Conservation (phyloP, 2,113 vertebrate genomes). For the Phasianus colchicus region DNA sequence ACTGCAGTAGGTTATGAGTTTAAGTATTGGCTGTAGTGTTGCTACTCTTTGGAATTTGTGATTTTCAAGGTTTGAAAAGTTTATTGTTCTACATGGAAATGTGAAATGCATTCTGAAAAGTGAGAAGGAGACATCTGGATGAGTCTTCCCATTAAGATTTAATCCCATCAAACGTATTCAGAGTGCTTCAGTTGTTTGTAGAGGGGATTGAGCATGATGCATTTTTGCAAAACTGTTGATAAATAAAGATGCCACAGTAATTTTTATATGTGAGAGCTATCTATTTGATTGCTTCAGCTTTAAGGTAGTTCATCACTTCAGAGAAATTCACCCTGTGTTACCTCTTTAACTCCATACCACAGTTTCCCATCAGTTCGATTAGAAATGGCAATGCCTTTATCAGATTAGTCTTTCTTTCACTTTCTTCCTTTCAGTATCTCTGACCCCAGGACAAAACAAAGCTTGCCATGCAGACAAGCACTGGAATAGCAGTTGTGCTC, state of each 20-base stretch:
- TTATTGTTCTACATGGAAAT: conserved; percentile 38
- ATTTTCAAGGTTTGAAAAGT: conserved; percentile 57
- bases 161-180: conserved; percentile 79
- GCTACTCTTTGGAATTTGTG: conserved; percentile 3
- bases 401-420: conserved; percentile 76
- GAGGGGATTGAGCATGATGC: conserved; percentile 49
- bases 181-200: conserved; percentile 74
- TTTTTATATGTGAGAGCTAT: conserved; percentile 83
- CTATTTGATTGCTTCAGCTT: conserved; percentile 82
- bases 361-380: conserved; percentile 84
- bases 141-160: conserved; percentile 64
- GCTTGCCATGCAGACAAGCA: neutral
- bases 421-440: conserved; percentile 49
- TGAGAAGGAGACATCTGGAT: conserved; percentile 22
- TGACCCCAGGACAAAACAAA: conserved; percentile 62
- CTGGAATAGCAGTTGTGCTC: neutral
- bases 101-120: conserved; percentile 76
- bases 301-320: conserved; percentile 80
- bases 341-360: conserved; percentile 71
- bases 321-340: conserved; percentile 77
- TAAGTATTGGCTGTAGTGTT: neutral
- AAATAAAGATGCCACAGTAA: conserved; percentile 78
- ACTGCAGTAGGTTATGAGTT: neutral
- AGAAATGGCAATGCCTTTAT: conserved; percentile 79
- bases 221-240: conserved; percentile 74